Evolutionary conservation across 64 coral and sea anemone species (phyloP).

Genomic region (Stichodactyla helianthus): DNA sequence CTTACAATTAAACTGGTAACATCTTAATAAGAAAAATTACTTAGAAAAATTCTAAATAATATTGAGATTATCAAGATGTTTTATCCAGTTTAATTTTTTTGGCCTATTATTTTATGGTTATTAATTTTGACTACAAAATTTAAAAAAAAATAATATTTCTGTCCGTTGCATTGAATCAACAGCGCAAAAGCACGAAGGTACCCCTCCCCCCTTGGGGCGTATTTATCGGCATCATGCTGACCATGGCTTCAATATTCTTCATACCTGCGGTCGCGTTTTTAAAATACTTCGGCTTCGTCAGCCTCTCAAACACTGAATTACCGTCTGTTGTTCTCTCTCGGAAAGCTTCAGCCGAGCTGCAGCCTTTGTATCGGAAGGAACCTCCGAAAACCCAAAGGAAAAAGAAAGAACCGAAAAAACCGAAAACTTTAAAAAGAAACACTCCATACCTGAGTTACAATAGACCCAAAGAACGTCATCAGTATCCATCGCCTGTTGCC

Average conservation of each 20-base stretch:
- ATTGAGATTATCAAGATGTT: too few relatives aligned
- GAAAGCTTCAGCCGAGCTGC: constrained; percentile 17
- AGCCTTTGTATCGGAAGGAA: constrained; percentile 38
- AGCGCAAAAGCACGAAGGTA: constrained; percentile 27
- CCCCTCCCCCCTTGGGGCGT: constrained; percentile 82
- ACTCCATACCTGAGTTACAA: neutral
- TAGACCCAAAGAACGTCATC: neutral
- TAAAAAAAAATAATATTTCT: neutral
- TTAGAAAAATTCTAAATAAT: too few relatives aligned
- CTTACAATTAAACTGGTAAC: too few relatives aligned
- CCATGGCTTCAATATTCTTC: constrained; percentile 78
- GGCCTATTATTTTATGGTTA: too few relatives aligned
- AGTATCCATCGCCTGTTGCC: neutral
- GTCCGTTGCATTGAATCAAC: neutral
- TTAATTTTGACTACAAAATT: too few relatives aligned
- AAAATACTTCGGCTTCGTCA: constrained; percentile 72
- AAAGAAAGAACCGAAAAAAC: constrained; percentile 28
- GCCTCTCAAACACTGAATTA: constrained; percentile 41
- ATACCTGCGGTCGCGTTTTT: constrained; percentile 80
- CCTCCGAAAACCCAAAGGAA: constrained; percentile 21
- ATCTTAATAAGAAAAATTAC: too few relatives aligned
- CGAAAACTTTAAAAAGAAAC: neutral
- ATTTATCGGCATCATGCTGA: constrained; percentile 79
- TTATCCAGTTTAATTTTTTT: too few relatives aligned
- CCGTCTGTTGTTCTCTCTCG: constrained; percentile 47